Percentiles rank a stretch among this genome's conserved stretches.
Conservation (phyloP, 2,888 invertebrate genomes). For the Phalangium opilio region DNA sequence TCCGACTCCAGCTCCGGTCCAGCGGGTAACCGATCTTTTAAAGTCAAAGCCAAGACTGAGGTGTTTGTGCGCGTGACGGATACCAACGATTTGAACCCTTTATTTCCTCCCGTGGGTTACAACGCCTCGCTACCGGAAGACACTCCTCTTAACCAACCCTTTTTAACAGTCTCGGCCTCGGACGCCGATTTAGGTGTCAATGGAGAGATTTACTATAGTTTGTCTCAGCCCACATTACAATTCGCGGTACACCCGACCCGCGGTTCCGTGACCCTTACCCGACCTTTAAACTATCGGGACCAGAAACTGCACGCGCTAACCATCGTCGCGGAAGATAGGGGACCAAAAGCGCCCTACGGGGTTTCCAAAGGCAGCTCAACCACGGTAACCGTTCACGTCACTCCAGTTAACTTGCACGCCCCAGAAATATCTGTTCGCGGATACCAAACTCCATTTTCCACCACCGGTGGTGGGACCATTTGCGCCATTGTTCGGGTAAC, state of each 20-base stretch:
- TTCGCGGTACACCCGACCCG: conserved; percentile 88
- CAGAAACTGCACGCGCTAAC: conserved; percentile 52
- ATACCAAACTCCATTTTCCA: conserved; percentile 6
- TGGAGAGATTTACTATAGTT: conserved; percentile 92
- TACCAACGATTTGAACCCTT: conserved; percentile 79
- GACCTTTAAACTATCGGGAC: conserved; percentile 52
- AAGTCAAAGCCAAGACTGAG: conserved; percentile 48
- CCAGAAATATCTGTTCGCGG: conserved; percentile 48
- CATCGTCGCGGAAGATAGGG: conserved; percentile 74
- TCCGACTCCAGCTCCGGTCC: conserved; percentile 11
- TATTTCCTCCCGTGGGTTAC: conserved; percentile 73
- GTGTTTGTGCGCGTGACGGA: conserved; percentile 59
- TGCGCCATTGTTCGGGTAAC: conserved; percentile 63
- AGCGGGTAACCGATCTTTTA: conserved; percentile 36
- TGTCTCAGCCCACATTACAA: conserved; percentile 53
- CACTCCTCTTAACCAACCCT: conserved; percentile 62
- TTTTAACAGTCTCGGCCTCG: conserved; percentile 53
- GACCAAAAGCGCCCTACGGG: conserved; percentile 42
- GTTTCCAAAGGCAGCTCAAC: conserved; percentile 53
- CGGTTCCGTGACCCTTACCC: conserved; percentile 68
- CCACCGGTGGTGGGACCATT: conserved; percentile 7
- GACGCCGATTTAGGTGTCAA: conserved; percentile 93
- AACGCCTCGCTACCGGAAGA: conserved; percentile 75
- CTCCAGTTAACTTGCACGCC: conserved; percentile 63
- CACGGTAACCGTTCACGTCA: conserved; percentile 49